A percentile compares a stretch with the other conserved stretches of the same genome.
phyloP scores from a whole-genome alignment of 2,888 invertebrate genomes.

The Sinotaia quadrata region DNA sequence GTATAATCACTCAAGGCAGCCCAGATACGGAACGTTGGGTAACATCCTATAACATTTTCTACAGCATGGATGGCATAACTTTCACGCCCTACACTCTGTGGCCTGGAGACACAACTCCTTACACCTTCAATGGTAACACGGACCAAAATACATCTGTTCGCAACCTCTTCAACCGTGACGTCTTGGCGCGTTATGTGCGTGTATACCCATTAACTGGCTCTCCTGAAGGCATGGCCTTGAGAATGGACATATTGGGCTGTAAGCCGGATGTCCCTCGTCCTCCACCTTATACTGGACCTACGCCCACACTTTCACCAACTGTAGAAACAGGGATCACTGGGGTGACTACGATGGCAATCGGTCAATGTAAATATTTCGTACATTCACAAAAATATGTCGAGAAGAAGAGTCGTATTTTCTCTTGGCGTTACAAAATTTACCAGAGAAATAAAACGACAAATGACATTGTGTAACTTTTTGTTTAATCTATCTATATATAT shows the following conservation, averaged over 20 bases:
- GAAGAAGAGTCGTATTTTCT: too few species aligned
- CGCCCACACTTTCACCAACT: slow-evolving; percentile 33
- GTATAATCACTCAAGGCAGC: slow-evolving; percentile 58
- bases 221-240: slow-evolving; percentile 43
- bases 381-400: too few species aligned
- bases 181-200: slow-evolving; percentile 53
- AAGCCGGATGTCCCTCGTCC: slow-evolving; percentile 47
- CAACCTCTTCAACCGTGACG: slow-evolving; percentile 57
- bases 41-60: slow-evolving; percentile 46
- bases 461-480: too few species aligned
- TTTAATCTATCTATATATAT: too few species aligned
- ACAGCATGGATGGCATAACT: slow-evolving; percentile 52
- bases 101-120: slow-evolving; percentile 45
- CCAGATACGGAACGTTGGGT: slow-evolving; percentile 48
- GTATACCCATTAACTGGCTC: slow-evolving; percentile 48
- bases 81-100: slow-evolving; percentile 50
- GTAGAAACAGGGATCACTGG: background rate
- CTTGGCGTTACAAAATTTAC: too few species aligned
- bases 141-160: slow-evolving; percentile 47
- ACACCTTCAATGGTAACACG: slow-evolving; percentile 49
- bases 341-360: too few species aligned
- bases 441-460: too few species aligned
- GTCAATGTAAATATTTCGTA: too few species aligned
- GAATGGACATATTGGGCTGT: slow-evolving; percentile 58
- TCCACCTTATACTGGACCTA: slow-evolving; percentile 18